These are phyloP conservation scores for Galaxea fascicularis DNA, from an alignment of 92 coral and sea anemone species.

Conservation along the genomic window DNA sequence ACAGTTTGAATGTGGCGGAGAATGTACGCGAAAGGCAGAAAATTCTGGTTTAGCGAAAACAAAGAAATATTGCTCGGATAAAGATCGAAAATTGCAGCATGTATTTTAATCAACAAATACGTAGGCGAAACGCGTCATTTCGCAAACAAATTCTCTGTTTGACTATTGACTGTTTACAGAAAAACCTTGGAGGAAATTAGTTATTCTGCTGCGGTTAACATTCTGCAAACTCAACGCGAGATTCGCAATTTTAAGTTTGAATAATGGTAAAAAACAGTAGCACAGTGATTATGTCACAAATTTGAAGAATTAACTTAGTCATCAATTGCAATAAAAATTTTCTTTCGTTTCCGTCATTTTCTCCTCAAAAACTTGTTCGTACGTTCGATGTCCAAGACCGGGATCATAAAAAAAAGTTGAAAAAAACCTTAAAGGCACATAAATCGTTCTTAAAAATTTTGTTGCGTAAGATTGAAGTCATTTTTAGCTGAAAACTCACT, in stretches of 20 bases:
- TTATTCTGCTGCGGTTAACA: constrained; percentile 4
- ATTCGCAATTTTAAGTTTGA: constrained; percentile 14
- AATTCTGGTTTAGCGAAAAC: background rate
- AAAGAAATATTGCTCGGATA: background rate
- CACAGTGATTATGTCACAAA: background rate
- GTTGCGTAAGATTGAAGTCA: too few species aligned
- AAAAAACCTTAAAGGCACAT: too few species aligned
- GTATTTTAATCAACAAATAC: constrained; percentile 9
- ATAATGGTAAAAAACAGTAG: background rate
- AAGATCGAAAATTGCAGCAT: background rate
- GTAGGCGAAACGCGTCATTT: constrained; percentile 15
- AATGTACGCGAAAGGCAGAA: background rate
- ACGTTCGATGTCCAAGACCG: background rate
- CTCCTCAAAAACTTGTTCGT: background rate
- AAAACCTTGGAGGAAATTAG: constrained; percentile 21
- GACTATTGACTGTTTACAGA: constrained; percentile 4
- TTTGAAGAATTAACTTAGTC: background rate
- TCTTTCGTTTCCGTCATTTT: too few species aligned
- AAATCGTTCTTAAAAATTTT: too few species aligned
- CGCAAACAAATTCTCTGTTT: constrained; percentile 21
- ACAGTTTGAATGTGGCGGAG: background rate
- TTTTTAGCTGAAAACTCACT: background rate
- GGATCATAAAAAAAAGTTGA: background rate
- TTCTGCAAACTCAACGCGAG: background rate
- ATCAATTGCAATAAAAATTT: background rate